These are phyloP conservation scores for Dermolepida albohirtum DNA, from an alignment of 2,888 invertebrate genomes.

Conservation along the genomic window DNA sequence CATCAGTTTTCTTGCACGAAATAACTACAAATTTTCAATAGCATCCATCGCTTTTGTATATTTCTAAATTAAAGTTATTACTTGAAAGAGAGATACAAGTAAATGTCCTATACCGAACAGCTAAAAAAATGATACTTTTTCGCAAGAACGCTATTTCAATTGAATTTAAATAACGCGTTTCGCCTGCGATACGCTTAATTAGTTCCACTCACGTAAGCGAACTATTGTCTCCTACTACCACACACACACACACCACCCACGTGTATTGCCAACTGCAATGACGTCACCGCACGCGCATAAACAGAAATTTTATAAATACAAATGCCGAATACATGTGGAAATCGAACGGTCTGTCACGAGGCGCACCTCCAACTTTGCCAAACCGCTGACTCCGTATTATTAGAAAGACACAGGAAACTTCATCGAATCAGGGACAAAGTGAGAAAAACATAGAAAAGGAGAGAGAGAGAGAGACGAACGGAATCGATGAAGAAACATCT, in stretches of 20 bases:
- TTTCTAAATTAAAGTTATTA: too few relatives aligned
- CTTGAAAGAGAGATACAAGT: too few relatives aligned
- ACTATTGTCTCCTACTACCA: conserved; percentile 18
- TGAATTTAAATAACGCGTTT: conserved; percentile 13
- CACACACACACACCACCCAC: conserved; percentile 15
- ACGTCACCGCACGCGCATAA: conserved; percentile 22
- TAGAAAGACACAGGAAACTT: not conserved
- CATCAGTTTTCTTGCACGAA: too few relatives aligned
- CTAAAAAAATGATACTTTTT: too few relatives aligned
- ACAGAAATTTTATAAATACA: conserved; percentile 15
- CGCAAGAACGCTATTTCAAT: not conserved
- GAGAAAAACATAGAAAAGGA: not conserved
- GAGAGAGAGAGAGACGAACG: not conserved
- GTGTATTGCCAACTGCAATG: conserved; percentile 14
- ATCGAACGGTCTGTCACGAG: conserved; percentile 22
- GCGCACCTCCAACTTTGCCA: conserved; percentile 28
- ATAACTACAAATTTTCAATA: too few relatives aligned
- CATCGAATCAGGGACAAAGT: conserved; percentile 2
- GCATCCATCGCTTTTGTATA: too few relatives aligned
- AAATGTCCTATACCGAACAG: too few relatives aligned
- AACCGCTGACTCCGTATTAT: conserved; percentile 2
- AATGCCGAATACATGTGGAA: conserved; percentile 10
- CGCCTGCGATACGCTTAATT: conserved; percentile 3
- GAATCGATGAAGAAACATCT: conserved; percentile 22
- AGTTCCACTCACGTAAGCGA: conserved; percentile 15